phyloP scores from a whole-genome alignment of 2,113 vertebrate species.

The Mobula hypostoma region DNA sequence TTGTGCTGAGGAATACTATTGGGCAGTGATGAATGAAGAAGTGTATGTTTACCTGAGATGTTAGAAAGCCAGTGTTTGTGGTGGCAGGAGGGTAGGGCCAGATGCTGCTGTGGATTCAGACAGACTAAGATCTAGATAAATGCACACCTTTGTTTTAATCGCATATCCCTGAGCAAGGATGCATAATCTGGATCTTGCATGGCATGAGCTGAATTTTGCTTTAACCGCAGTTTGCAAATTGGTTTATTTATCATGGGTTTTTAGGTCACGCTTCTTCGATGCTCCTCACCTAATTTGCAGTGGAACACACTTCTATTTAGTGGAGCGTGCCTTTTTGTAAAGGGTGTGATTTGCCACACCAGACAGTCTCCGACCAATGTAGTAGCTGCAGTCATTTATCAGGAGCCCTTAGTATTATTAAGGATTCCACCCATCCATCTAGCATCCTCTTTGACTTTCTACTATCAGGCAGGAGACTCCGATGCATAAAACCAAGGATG shows the following conservation, averaged over 20 bases:
- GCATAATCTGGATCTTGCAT: background rate
- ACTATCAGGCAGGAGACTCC: too few relatives aligned
- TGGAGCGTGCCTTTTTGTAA: background rate
- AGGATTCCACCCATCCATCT: too few relatives aligned
- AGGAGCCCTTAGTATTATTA: too few relatives aligned
- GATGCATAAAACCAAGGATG: too few relatives aligned
- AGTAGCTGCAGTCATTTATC: background rate
- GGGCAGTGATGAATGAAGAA: background rate
- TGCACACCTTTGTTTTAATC: background rate
- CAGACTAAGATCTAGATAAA: background rate
- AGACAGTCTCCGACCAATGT: background rate
- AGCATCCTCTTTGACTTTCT: too few relatives aligned
- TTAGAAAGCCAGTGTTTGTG: conserved; percentile 18
- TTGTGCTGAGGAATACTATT: background rate
- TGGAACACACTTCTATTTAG: background rate
- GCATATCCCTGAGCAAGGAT: background rate
- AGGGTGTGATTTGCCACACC: background rate
- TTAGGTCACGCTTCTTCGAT: background rate
- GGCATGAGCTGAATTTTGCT: background rate
- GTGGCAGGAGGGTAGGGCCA: background rate
- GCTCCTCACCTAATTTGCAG: background rate
- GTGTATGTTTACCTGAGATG: background rate
- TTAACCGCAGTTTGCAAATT: background rate
- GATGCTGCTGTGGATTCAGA: background rate
- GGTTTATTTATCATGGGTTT: conserved; percentile 23